Evolutionary conservation across 2,797 vertebrate species (phyloP).

Genomic region (Tiaroga cobitis): DNA sequence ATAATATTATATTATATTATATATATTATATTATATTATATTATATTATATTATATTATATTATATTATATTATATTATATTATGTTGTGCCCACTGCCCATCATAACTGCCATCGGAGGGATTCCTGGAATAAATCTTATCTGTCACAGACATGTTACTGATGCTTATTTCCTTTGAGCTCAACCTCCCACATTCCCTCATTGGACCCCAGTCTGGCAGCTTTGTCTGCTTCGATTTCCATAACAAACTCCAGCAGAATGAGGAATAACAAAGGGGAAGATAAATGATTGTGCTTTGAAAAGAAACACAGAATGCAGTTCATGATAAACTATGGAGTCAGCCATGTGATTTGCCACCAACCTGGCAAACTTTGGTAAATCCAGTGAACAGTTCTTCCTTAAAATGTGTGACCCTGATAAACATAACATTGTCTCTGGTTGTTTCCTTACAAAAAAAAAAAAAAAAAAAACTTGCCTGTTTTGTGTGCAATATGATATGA

Average conservation of each 20-base stretch:
- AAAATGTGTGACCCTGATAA: neutral
- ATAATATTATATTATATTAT: too few relatives aligned
- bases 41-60: too few relatives aligned
- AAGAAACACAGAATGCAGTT: neutral
- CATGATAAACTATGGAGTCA: neutral
- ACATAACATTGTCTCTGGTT: neutral
- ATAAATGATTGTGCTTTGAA: neutral
- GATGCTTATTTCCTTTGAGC: conserved; percentile 46
- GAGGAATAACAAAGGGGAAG: conserved; percentile 1
- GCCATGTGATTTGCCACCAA: neutral
- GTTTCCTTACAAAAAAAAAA: too few relatives aligned
- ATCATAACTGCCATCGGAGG: neutral
- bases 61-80: neutral
- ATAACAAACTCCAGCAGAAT: conserved; percentile 40
- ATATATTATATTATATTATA: too few relatives aligned
- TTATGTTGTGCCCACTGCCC: conserved; percentile 37
- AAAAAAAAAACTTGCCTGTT: too few relatives aligned
- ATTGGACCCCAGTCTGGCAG: conserved; percentile 3
- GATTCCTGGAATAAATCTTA: neutral
- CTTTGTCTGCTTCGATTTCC: conserved; percentile 32
- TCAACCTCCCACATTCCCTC: conserved; percentile 17
- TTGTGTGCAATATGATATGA: neutral
- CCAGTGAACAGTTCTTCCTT: neutral
- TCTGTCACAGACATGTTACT: conserved; percentile 59
- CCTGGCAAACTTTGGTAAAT: neutral